Evolutionary conservation across 2,113 vertebrate genomes (phyloP).

Genomic region (Phrynosoma platyrhinos): DNA sequence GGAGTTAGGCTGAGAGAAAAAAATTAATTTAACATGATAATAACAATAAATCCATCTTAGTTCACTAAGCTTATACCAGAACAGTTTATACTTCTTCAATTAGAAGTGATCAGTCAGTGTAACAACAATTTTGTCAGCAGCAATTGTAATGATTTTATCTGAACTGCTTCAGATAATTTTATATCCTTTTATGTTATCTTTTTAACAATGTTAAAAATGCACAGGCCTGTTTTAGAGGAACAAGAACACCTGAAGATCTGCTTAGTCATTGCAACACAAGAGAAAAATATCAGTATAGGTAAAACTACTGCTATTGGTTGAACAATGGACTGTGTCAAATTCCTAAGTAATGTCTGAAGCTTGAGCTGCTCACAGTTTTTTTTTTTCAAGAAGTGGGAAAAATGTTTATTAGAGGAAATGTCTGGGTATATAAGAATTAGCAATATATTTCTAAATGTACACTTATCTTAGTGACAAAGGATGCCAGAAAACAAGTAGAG

Average conservation of each 20-base stretch:
- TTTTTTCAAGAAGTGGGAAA: not conserved
- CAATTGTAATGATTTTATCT: not conserved
- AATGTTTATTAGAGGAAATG: not conserved
- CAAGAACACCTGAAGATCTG: not conserved
- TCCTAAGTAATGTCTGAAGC: not conserved
- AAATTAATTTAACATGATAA: conserved; percentile 32
- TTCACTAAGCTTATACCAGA: conserved; percentile 7
- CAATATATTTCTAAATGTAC: not conserved
- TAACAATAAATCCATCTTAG: conserved; percentile 9
- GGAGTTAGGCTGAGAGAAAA: not conserved
- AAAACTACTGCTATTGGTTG: not conserved
- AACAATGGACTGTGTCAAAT: not conserved
- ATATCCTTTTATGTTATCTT: not conserved
- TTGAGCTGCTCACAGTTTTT: not conserved
- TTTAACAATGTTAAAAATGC: not conserved
- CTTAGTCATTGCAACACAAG: not conserved
- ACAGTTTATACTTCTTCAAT: conserved; percentile 1
- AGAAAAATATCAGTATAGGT: not conserved
- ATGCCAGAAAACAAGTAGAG: too few species aligned
- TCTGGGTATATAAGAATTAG: not conserved
- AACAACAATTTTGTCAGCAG: conserved; percentile 5
- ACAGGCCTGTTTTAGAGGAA: not conserved
- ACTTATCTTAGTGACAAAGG: too few species aligned
- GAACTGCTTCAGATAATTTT: conserved; percentile 2
- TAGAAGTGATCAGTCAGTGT: not conserved